Percentiles rank a stretch among this genome's conserved stretches.
Conservation (phyloP, 2,113 vertebrate genomes). For the Lasiurus cinereus region DNA sequence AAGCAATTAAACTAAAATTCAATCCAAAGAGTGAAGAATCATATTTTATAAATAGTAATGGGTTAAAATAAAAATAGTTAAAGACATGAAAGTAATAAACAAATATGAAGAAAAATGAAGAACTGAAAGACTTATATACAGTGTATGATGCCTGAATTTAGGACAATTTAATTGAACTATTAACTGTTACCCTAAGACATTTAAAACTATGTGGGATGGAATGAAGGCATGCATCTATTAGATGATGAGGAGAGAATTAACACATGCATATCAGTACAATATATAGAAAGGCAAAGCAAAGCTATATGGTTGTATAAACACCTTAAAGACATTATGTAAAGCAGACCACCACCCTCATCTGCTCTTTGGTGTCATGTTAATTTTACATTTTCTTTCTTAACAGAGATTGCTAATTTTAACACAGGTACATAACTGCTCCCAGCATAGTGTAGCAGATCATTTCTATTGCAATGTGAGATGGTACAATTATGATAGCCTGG, state of each 20-base stretch:
- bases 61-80: not conserved
- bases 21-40: not conserved
- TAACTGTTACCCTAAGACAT: not conserved
- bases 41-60: not conserved
- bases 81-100: not conserved
- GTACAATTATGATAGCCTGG: not conserved
- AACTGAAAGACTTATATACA: not conserved
- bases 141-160: not conserved
- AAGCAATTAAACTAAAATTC: not conserved
- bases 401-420: not conserved
- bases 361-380: not conserved
- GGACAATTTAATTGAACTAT: not conserved
- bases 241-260: not conserved
- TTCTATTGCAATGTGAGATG: not conserved
- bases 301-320: not conserved
- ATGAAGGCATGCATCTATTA: not conserved
- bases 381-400: not conserved
- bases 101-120: not conserved
- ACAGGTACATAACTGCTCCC: not conserved
- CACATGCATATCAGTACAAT: not conserved
- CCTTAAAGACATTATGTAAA: not conserved
- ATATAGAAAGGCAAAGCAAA: not conserved
- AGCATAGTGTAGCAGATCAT: not conserved
- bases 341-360: accelerated
- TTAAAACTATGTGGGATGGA: not conserved